Conservation (phyloP, 2,113 vertebrate species). For the Ranitomeya imitator region DNA sequence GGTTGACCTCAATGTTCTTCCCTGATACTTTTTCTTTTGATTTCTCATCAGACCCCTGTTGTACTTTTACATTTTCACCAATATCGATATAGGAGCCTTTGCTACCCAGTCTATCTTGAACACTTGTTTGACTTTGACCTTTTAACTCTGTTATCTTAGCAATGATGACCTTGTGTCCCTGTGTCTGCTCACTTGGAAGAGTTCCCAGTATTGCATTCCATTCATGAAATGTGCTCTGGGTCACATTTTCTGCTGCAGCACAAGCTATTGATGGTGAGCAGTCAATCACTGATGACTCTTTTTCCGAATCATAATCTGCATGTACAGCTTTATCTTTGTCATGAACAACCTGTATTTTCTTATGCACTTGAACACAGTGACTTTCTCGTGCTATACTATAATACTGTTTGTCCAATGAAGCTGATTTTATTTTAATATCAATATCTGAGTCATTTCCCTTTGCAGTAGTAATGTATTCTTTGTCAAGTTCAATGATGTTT, state of each 20-base stretch:
- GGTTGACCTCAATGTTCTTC: constrained; percentile 64
- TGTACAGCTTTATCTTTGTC: constrained; percentile 38
- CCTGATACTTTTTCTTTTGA: constrained; percentile 44
- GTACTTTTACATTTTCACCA: constrained; percentile 69
- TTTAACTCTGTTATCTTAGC: constrained; percentile 78
- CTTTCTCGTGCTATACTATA: background rate
- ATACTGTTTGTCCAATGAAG: background rate
- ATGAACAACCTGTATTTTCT: constrained; percentile 55
- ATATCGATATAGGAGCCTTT: constrained; percentile 76
- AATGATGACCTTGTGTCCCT: constrained; percentile 78
- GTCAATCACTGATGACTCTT: constrained; percentile 40
- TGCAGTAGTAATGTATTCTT: background rate
- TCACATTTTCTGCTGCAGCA: constrained; percentile 65
- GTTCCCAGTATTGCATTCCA: constrained; percentile 80
- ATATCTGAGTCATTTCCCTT: background rate
- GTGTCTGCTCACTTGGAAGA: constrained; percentile 76
- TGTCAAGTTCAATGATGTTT: background rate
- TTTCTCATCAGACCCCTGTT: constrained; percentile 62
- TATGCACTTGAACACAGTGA: background rate
- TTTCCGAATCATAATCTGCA: constrained; percentile 35
- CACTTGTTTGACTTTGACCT: constrained; percentile 76
- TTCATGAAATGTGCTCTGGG: constrained; percentile 72
- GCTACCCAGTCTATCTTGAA: constrained; percentile 75
- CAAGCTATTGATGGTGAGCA: constrained; percentile 61
- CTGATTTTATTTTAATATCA: background rate